Conservation (phyloP, 2,888 invertebrate species). For the Busseola fusca region DNA sequence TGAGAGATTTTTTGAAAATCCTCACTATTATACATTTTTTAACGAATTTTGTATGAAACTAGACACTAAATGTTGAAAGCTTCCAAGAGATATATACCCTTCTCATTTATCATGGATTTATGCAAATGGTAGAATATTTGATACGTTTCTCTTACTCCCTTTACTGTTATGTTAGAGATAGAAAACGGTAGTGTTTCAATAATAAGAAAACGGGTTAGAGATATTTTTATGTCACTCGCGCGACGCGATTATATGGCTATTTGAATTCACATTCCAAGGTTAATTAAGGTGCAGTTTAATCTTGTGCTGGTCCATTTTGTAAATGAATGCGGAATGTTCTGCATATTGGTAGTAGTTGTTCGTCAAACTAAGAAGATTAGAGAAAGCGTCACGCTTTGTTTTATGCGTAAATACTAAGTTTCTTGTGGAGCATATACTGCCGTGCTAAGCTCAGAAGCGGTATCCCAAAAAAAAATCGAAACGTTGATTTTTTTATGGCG, state of each 20-base stretch:
- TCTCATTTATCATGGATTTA: constrained; percentile 50
- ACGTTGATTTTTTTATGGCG: no score
- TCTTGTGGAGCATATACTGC: no score
- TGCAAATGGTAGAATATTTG: constrained; percentile 34
- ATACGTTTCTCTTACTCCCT: constrained; percentile 37
- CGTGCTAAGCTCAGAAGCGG: no score
- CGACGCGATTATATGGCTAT: constrained; percentile 8
- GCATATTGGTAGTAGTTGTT: not conserved
- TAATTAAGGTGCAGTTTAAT: constrained; percentile 16
- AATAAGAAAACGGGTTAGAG: constrained; percentile 23
- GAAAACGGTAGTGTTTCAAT: constrained; percentile 33
- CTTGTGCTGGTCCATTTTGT: constrained; percentile 6
- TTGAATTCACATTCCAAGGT: constrained; percentile 34
- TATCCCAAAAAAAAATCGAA: no score
- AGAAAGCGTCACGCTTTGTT: not conserved
- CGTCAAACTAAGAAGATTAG: not conserved
- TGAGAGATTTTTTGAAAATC: not conserved
- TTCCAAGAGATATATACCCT: constrained; percentile 47
- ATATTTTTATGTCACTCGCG: constrained; percentile 18
- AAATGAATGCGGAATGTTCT: not conserved
- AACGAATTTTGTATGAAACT: constrained; percentile 17
- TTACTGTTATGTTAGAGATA: constrained; percentile 31
- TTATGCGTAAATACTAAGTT: not conserved
- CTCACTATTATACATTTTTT: not conserved
- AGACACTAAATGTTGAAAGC: not conserved